A percentile compares a stretch with the other conserved stretches of the same genome.
phyloP scores from a whole-genome alignment of 2,888 invertebrate species.

The Drosophila suboccidentalis region DNA sequence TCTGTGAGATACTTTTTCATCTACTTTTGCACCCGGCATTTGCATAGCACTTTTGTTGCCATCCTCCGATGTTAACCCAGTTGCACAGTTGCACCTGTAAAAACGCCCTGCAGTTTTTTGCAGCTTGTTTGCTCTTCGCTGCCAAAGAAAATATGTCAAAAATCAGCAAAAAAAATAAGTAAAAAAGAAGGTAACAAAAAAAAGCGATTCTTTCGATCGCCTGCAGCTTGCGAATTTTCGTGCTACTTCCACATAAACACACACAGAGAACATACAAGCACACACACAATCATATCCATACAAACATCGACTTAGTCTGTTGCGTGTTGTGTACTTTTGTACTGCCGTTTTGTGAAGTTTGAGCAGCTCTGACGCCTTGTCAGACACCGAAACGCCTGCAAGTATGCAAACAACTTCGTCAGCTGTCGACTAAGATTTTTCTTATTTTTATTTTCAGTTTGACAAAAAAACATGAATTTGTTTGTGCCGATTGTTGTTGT shows the following conservation, averaged over 20 bases:
- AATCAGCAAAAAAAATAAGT: slow-evolving; percentile 65
- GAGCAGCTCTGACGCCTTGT: slow-evolving; percentile 55
- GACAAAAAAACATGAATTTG: slow-evolving; percentile 5
- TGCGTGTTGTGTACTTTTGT: slow-evolving; percentile 22
- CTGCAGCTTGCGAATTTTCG: slow-evolving; percentile 47
- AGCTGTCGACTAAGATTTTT: slow-evolving; percentile 48
- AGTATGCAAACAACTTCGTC: slow-evolving; percentile 55
- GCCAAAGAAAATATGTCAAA: slow-evolving; percentile 79
- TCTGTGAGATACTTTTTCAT: slow-evolving; percentile 53
- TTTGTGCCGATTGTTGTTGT: neutral
- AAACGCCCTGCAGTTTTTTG: slow-evolving; percentile 44
- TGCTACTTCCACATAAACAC: neutral
- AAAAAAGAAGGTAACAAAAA: slow-evolving; percentile 24
- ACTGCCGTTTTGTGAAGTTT: slow-evolving; percentile 22
- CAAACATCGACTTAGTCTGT: slow-evolving; percentile 21
- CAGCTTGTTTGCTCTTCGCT: slow-evolving; percentile 65
- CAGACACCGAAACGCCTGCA: slow-evolving; percentile 56
- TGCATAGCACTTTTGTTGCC: slow-evolving; percentile 59
- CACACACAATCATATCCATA: neutral
- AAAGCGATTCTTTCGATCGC: slow-evolving; percentile 61
- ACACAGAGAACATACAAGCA: neutral
- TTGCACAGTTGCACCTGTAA: slow-evolving; percentile 65
- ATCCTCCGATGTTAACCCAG: slow-evolving; percentile 62
- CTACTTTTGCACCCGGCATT: slow-evolving; percentile 46
- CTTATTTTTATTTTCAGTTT: neutral